phyloP scores from a whole-genome alignment of 2,113 vertebrate species.

The Pteronura brasiliensis region DNA sequence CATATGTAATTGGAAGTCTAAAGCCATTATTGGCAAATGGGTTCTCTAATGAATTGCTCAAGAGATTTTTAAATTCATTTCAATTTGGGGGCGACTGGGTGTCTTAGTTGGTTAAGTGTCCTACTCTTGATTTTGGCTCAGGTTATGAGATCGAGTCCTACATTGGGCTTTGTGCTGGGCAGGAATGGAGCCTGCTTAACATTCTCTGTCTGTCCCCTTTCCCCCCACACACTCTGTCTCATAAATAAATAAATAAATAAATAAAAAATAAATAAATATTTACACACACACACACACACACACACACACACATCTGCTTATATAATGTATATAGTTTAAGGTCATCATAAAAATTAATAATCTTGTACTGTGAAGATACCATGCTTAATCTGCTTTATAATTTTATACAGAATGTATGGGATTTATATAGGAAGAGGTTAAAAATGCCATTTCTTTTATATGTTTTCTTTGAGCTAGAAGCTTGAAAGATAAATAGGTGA shows the following conservation, averaged over 20 bases:
- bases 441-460: not conserved
- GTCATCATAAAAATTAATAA: not conserved
- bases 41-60: not conserved
- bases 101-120: not conserved
- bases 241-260: too few species aligned
- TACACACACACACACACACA: too few species aligned
- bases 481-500: not conserved
- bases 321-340: not conserved
- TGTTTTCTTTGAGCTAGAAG: not conserved
- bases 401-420: not conserved
- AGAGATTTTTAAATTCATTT: not conserved
- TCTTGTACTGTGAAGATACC: not conserved
- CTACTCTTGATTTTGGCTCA: not conserved
- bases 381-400: not conserved
- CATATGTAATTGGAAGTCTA: not conserved
- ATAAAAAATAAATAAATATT: too few species aligned
- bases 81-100: not conserved
- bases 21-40: not conserved
- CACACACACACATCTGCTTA: not conserved
- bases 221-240: fast-evolving
- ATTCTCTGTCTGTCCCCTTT: not conserved
- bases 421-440: not conserved
- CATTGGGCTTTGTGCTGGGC: not conserved
- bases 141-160: not conserved
- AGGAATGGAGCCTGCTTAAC: not conserved